These are phyloP conservation scores for Papilio gigon DNA, from an alignment of 2,888 invertebrate species.

Conservation along the genomic window DNA sequence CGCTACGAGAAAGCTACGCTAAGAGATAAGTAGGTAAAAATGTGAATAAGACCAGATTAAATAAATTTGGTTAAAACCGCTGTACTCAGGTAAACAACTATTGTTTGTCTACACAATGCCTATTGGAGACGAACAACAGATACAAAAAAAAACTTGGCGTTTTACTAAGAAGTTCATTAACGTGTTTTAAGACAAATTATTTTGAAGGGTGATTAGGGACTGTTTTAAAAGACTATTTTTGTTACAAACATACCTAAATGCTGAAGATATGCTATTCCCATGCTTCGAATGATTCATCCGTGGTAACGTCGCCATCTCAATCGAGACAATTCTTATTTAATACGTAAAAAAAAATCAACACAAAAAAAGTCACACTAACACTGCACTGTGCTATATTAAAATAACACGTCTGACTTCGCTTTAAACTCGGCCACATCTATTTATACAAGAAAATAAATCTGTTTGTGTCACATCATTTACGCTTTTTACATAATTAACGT, in stretches of 20 bases:
- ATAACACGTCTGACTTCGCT: conserved; percentile 48
- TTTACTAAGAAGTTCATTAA: neutral
- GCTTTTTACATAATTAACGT: conserved; percentile 36
- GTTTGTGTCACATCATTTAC: conserved; percentile 38
- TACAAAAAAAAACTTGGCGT: neutral
- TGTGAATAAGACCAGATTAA: neutral
- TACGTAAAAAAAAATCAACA: conserved; percentile 43
- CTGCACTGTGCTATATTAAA: conserved; percentile 45
- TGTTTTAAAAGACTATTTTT: conserved; percentile 38
- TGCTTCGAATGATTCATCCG: conserved; percentile 72
- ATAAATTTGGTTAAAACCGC: neutral
- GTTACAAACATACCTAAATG: conserved; percentile 19
- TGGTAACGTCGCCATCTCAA: conserved; percentile 76
- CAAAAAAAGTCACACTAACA: conserved; percentile 42
- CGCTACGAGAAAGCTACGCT: too few species aligned
- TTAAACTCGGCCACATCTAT: conserved; percentile 50
- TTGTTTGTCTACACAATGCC: neutral
- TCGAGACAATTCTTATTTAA: conserved; percentile 33
- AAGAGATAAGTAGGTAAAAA: neutral
- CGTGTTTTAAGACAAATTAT: neutral
- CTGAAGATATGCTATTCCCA: conserved; percentile 55
- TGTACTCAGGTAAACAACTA: neutral
- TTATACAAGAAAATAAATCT: conserved; percentile 48
- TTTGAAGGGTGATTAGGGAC: neutral
- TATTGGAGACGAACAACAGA: neutral